Base-by-base conservation (phyloP, 2,888 invertebrate species). In the Syrista parreyssii region DNA sequence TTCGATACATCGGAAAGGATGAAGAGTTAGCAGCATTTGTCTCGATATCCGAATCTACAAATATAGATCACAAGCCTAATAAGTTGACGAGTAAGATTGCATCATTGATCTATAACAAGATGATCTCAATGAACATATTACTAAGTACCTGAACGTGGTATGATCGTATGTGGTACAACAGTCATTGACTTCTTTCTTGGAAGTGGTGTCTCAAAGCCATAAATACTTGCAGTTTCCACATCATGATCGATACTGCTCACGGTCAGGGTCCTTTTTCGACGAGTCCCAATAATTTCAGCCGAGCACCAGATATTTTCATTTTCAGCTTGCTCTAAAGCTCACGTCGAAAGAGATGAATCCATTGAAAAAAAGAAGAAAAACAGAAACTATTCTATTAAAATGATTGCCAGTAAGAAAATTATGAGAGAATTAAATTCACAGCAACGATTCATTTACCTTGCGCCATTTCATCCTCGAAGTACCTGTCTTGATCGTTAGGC, bases 121-220 rank as follows among this genome's bases (percentile, higher is more conserved):
- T 23, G 23, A 23, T 55, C 23, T 23, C 23, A 55, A 55, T 55
- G 6, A 55, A 55, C 23, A 55, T 55, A 55, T 23, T 55, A 55
- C 23, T 0, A 55, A 55, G 55, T 55, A 55, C 55, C 55, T 55
- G 55, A 23, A 55, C 2, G 23, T 15, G 55, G 55, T 55, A 23
- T 31, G 32, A 12, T 33, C 71, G 11, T n/a, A 15, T 11, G 71
- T 33, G 71, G 12, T 9, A 33, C 1, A n/a, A 71, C 3, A 9
- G 12, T 73, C n/a, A 80, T 83, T 4, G 85, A 85, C 34, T 79
- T 32, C 36, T 92, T 91, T 75, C 89, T 87, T 4, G 89, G 88
- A 75, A 92, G 81, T 0, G 91, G 89, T 1, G 90, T 91, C 73
- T 93, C 92, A 68, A 91, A 88, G 9, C 92, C 92, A 82, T 91